phyloP scores from a whole-genome alignment of 2,113 vertebrate genomes.

The Plectropomus leopardus region DNA sequence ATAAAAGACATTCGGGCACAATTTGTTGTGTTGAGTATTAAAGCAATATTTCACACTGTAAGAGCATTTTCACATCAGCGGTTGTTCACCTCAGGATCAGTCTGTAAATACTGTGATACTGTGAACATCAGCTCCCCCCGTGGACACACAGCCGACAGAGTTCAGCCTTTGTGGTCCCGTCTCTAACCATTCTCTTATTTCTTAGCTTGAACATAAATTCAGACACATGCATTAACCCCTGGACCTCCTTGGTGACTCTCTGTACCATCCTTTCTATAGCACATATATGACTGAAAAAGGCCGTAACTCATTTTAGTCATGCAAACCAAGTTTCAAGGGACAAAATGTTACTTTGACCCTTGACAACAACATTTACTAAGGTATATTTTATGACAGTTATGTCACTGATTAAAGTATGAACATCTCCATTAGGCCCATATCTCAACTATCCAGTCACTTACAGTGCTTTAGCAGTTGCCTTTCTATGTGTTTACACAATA shows the following conservation, averaged over 20 bases:
- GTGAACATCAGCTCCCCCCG: neutral
- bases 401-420: neutral
- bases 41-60: slow-evolving; percentile 48
- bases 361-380: neutral
- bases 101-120: slow-evolving; percentile 19
- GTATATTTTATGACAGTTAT: neutral
- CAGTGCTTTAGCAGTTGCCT: neutral
- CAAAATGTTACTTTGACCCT: neutral
- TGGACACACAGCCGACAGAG: slow-evolving; percentile 10
- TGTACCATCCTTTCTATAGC: neutral
- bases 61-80: slow-evolving; percentile 27
- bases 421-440: neutral
- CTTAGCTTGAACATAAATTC: slow-evolving; percentile 43
- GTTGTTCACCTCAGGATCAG: neutral
- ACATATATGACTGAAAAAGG: slow-evolving; percentile 15
- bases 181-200: slow-evolving; percentile 15
- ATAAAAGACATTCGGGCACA: slow-evolving; percentile 27
- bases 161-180: neutral
- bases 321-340: neutral
- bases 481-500: neutral
- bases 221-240: slow-evolving; percentile 44
- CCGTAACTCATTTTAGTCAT: slow-evolving; percentile 7
- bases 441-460: neutral
- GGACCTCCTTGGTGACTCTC: slow-evolving; percentile 15
- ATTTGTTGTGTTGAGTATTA: slow-evolving; percentile 45